phyloP scores from a whole-genome alignment of 1,140 invertebrate genomes.

The honey bee (Apis mellifera) region Amel_HAv3.1 CM009940.2:9452001-9452500 shows the following conservation, averaged over 20 bases:
- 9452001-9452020: background rate
- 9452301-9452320: background rate
- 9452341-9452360: background rate
- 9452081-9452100: background rate
- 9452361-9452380: background rate
- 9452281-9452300: background rate
- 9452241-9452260: background rate
- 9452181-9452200: background rate
- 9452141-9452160: no score
- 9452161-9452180: background rate
- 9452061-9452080: no score
- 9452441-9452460: slow-evolving; percentile 65
- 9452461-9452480: slow-evolving; percentile 64
- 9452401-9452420: slow-evolving; percentile 40
- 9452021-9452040: background rate
- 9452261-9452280: background rate
- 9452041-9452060: slow-evolving; percentile 3
- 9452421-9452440: slow-evolving; percentile 50
- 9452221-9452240: background rate
- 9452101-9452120: background rate
- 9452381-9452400: background rate
- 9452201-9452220: no score
- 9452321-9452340: slow-evolving; percentile 13
- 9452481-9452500: slow-evolving; percentile 37
- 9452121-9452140: background rate